Conservation (phyloP, 2,113 vertebrate species). For the Anseranas semipalmata region DNA sequence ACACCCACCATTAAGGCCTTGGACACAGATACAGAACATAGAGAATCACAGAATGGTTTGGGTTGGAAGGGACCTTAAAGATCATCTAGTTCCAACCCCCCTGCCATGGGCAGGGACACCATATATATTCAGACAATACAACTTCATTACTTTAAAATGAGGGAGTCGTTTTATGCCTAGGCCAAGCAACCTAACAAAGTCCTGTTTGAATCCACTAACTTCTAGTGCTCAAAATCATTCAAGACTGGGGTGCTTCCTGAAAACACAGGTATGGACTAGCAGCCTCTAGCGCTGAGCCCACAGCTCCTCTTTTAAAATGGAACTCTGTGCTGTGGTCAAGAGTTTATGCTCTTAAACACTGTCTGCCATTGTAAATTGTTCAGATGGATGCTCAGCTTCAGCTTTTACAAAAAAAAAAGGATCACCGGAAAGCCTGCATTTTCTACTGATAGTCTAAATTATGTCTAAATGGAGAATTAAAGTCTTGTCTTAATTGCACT, state of each 20-base stretch:
- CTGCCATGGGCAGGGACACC: too few relatives aligned
- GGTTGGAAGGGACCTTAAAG: too few relatives aligned
- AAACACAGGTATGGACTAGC: neutral
- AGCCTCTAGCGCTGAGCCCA: neutral
- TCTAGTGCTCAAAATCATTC: neutral
- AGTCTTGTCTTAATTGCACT: neutral
- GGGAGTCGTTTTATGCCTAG: neutral
- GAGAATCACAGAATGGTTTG: too few relatives aligned
- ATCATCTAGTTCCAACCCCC: too few relatives aligned
- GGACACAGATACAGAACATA: slow-evolving; percentile 11
- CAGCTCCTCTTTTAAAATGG: neutral
- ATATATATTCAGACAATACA: neutral
- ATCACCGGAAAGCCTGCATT: neutral
- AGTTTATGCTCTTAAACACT: neutral
- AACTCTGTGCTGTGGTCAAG: neutral
- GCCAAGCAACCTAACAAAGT: neutral
- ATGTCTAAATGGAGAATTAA: neutral
- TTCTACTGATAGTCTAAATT: neutral
- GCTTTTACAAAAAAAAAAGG: neutral
- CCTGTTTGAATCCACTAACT: neutral
- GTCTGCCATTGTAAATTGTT: neutral
- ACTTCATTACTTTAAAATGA: neutral
- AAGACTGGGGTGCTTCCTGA: neutral
- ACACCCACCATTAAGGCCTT: slow-evolving; percentile 1
- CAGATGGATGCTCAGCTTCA: neutral